These are phyloP conservation scores for Pristionchus fissidentatus DNA, from an alignment of 2,888 invertebrate species.

Conservation along the genomic window DNA sequence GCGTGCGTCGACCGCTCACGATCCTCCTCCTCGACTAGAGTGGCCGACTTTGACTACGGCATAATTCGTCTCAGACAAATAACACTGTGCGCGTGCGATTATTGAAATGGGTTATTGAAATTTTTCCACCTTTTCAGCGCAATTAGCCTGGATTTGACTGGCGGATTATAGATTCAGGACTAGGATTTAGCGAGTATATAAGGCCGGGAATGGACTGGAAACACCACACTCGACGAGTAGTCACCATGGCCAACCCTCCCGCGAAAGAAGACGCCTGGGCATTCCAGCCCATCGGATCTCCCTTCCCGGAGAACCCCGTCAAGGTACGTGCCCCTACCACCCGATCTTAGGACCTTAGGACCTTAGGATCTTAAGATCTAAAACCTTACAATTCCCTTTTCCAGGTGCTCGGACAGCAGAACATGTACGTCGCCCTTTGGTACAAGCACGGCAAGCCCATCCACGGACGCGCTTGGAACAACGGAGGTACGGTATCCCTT, in stretches of 20 bases:
- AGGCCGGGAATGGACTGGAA: background rate
- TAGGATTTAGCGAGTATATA: background rate
- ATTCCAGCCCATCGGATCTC: slow-evolving; percentile 59
- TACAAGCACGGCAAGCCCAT: slow-evolving; percentile 65
- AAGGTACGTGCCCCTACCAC: slow-evolving; percentile 49
- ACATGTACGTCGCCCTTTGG: slow-evolving; percentile 66
- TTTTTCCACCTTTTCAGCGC: background rate
- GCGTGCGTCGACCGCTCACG: background rate
- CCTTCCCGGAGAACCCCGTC: slow-evolving; percentile 61
- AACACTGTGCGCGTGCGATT: background rate
- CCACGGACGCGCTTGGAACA: slow-evolving; percentile 53
- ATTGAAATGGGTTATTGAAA: background rate
- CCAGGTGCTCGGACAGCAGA: slow-evolving; percentile 58
- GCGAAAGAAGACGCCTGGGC: slow-evolving; percentile 54
- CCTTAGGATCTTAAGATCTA: background rate
- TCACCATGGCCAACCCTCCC: slow-evolving; percentile 41
- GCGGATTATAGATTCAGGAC: background rate
- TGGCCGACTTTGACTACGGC: background rate
- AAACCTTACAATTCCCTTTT: background rate
- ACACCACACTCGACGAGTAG: background rate
- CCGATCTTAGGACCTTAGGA: background rate
- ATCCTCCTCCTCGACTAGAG: no score
- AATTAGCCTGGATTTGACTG: background rate
- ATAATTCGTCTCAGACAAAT: no score
- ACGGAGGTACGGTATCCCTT: slow-evolving; percentile 37